A percentile compares a stretch with the other conserved stretches of the same genome.
Conservation (phyloP, 37 sponge, comb jelly and placozoan genomes). For the Lycopodina hypogea region DNA sequence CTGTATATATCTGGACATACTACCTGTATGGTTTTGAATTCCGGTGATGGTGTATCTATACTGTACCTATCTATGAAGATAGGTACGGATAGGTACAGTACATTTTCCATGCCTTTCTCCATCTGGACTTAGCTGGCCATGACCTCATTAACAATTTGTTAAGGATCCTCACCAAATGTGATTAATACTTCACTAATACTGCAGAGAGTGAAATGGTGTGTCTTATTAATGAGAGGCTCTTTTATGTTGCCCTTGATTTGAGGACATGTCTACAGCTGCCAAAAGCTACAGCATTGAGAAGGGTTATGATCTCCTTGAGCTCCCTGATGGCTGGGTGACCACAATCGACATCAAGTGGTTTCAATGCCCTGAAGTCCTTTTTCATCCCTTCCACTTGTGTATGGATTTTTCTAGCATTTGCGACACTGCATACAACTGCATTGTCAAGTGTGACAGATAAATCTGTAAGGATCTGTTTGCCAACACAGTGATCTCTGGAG, state of each 20-base stretch:
- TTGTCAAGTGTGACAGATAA: conserved; percentile 36
- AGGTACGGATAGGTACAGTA: too few species aligned
- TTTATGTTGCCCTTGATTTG: conserved; percentile 14
- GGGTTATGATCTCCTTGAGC: neutral
- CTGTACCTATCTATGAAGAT: too few species aligned
- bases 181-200: conserved; percentile 66
- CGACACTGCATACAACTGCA: conserved; percentile 27
- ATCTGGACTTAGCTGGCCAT: conserved; percentile 60
- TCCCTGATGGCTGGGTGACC: conserved; percentile 24
- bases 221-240: conserved; percentile 64
- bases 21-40: conserved; percentile 58
- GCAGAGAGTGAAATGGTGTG: conserved; percentile 64
- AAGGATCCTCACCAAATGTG: conserved; percentile 58
- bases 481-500: conserved; percentile 77
- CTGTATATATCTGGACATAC: conserved; percentile 46
- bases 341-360: conserved; percentile 68
- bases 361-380: conserved; percentile 67
- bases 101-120: neutral
- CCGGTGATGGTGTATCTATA: conserved; percentile 51
- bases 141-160: conserved; percentile 65
- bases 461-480: conserved; percentile 18
- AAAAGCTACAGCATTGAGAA: neutral
- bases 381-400: conserved; percentile 49
- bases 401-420: conserved; percentile 34
- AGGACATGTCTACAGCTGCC: conserved; percentile 8